These are phyloP conservation scores for Pristiophorus japonicus DNA, from an alignment of 2,113 vertebrate genomes.

Conservation along the genomic window DNA sequence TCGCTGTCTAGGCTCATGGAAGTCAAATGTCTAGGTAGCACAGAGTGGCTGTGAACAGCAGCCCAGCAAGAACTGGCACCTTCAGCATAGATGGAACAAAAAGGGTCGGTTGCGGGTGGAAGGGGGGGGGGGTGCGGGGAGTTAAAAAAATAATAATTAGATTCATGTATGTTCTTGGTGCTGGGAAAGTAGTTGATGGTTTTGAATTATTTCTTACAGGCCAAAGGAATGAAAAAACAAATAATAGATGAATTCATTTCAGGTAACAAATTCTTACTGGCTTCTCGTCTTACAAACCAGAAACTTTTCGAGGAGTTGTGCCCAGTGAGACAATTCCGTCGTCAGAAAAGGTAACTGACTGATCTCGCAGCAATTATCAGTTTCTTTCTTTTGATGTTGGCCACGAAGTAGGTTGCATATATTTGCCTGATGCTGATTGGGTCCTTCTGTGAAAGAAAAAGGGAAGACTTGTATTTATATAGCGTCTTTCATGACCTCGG, in stretches of 20 bases:
- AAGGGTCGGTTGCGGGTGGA: too few relatives aligned
- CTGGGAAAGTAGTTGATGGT: background rate
- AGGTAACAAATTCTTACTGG: constrained; percentile 86
- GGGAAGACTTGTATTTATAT: background rate
- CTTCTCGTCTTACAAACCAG: constrained; percentile 81
- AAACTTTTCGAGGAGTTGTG: constrained; percentile 89
- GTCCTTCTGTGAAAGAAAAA: background rate
- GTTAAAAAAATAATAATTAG: background rate
- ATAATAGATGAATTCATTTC: constrained; percentile 86
- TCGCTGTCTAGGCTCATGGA: background rate
- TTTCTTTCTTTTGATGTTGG: background rate
- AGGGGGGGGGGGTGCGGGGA: background rate
- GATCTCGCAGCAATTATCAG: background rate
- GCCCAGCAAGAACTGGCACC: background rate
- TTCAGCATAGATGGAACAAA: background rate
- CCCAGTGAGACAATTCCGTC: constrained; percentile 86
- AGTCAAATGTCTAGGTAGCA: background rate
- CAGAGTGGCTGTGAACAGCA: background rate
- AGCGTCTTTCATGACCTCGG: background rate
- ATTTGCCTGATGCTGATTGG: background rate
- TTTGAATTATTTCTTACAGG: constrained; percentile 55
- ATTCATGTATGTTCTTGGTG: background rate
- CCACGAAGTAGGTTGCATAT: background rate
- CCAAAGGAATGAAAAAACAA: constrained; percentile 84
- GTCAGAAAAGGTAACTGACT: constrained; percentile 77